These are phyloP conservation scores for Cynodonichthys magdalenae DNA, from an alignment of 2,797 vertebrate species.

Conservation along the genomic window DNA sequence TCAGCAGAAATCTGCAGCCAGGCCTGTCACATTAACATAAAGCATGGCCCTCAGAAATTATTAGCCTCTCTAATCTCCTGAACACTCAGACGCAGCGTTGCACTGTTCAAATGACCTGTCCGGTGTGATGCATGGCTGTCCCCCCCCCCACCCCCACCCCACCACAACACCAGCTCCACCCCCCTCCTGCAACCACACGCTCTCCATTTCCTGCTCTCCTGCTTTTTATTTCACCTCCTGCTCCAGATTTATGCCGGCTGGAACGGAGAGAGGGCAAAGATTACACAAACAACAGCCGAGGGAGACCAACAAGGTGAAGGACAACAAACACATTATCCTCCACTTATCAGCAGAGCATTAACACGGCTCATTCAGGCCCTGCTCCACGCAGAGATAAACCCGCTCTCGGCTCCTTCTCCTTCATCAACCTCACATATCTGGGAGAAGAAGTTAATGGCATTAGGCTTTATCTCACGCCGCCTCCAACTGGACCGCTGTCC, in stretches of 20 bases:
- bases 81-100: constrained; percentile 82
- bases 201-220: constrained; percentile 30
- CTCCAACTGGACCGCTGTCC: constrained; percentile 1
- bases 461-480: constrained; percentile 14
- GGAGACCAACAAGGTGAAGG: constrained; percentile 67
- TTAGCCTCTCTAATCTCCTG: constrained; percentile 85
- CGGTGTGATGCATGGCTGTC: constrained; percentile 83
- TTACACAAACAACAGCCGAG: constrained; percentile 47
- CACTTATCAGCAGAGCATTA: constrained; percentile 69
- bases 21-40: constrained; percentile 89
- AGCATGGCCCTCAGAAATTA: constrained; percentile 85
- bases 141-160: constrained; percentile 15
- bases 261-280: constrained; percentile 66
- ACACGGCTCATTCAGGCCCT: constrained; percentile 29
- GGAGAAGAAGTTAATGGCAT: constrained; percentile 9
- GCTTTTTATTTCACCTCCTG: constrained; percentile 24
- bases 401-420: constrained; percentile 12
- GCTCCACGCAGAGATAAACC: constrained; percentile 34
- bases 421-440: constrained; percentile 21
- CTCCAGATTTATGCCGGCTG: constrained; percentile 40
- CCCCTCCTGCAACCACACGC: background rate
- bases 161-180: constrained; percentile 21
- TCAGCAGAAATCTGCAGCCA: constrained; percentile 86
- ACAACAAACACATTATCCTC: constrained; percentile 72
- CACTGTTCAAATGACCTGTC: constrained; percentile 86